Conservation (phyloP, 2,113 vertebrate species). For the Psilopsiagon aurifrons region DNA sequence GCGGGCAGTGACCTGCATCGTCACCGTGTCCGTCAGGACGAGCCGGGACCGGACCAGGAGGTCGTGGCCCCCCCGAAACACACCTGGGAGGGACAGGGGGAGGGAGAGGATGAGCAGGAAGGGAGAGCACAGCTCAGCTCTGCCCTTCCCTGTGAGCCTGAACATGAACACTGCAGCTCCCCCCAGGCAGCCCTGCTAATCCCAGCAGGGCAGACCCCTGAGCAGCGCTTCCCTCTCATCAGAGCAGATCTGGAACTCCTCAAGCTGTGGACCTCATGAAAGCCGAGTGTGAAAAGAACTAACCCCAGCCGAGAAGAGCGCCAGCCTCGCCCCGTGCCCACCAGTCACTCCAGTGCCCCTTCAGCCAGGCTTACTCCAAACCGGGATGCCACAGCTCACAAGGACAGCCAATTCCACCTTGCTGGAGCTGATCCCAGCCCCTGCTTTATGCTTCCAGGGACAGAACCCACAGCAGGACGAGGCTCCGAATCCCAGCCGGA, state of each 20-base stretch:
- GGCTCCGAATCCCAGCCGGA: background rate
- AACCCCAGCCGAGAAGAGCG: background rate
- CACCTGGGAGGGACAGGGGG: slow-evolving; percentile 49
- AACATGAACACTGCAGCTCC: background rate
- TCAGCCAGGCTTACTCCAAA: background rate
- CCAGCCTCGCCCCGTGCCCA: background rate
- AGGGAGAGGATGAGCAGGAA: background rate
- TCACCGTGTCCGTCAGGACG: slow-evolving; percentile 79
- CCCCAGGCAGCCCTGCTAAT: background rate
- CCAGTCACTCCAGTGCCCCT: background rate
- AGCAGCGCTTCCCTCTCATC: background rate
- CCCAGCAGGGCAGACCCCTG: background rate
- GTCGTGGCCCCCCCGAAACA: slow-evolving; percentile 82
- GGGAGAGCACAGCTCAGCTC: background rate
- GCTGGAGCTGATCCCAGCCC: background rate
- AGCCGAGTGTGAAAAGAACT: background rate
- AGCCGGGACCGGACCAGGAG: slow-evolving; percentile 78
- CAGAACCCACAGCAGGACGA: background rate
- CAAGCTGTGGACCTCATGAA: background rate
- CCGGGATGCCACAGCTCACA: rapidly evolving
- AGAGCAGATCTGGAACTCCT: rapidly evolving
- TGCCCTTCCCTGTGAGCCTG: background rate
- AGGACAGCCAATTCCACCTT: background rate
- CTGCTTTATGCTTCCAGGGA: background rate
- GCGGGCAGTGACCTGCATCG: slow-evolving; percentile 83